Conservation (phyloP, 2,113 vertebrate genomes). For the Centrocercus urophasianus region DNA sequence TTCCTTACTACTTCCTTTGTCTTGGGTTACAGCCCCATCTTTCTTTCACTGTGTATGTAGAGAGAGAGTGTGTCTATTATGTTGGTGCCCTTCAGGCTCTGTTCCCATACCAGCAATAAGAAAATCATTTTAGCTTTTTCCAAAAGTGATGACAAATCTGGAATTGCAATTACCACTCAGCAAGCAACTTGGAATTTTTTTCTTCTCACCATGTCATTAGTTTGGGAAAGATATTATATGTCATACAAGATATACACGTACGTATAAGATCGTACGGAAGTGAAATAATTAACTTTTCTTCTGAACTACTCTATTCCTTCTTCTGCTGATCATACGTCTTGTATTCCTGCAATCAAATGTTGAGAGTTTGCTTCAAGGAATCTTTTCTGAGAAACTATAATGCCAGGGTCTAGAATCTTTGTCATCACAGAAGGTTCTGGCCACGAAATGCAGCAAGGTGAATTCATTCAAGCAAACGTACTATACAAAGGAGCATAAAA, state of each 20-base stretch:
- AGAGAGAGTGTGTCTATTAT: background rate
- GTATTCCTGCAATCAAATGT: background rate
- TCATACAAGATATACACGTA: too few relatives aligned
- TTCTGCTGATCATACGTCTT: background rate
- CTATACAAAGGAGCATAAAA: background rate
- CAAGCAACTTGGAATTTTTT: background rate
- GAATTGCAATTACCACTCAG: background rate
- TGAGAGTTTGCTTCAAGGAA: background rate
- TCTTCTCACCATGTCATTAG: background rate
- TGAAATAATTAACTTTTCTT: background rate
- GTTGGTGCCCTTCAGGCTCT: background rate
- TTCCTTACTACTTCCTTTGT: background rate
- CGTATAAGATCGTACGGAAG: background rate
- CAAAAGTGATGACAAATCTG: background rate
- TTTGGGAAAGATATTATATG: background rate
- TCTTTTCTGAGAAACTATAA: background rate
- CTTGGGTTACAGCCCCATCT: background rate
- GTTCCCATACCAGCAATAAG: background rate
- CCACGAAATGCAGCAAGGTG: background rate
- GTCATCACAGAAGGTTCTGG: background rate
- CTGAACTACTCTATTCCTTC: background rate
- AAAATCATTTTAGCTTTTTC: background rate
- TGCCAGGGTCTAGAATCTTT: background rate
- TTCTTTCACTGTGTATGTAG: background rate
- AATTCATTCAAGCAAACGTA: background rate